Base-by-base conservation (phyloP, 2,888 invertebrate genomes). In the Phengaris alcon region DNA sequence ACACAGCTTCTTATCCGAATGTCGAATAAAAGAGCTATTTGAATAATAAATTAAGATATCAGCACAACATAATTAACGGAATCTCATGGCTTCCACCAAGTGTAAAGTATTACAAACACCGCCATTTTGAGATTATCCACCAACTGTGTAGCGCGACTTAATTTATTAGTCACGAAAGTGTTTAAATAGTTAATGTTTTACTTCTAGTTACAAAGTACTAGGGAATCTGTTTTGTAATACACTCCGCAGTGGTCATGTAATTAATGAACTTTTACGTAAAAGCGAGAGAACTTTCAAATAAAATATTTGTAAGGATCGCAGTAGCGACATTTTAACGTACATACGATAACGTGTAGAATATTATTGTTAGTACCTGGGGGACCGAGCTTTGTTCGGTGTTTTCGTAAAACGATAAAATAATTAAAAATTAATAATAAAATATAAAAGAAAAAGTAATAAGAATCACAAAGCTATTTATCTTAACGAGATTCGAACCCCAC, bases 101-200 rank as follows among this genome's bases (percentile, higher is more conserved):
- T 76, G 75, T 78, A 77, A 78, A 86, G 84, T 87, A 87, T 86
- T 84, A 87, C 88, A 83, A 85, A 85, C 84, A 85, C 85, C 85
- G 87, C 89, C 89, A 90, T 92, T 89, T 88, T 87, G 86, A 88
- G 89, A 90, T 89, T 89, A 86, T 85, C 84, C 84, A 80, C 84
- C 84, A 81, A 82, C 85, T 85, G 85, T 85, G 85, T 85, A 83
- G 83, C 78, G 82, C 80, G 84, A 84, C 84, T 86, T 89, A 91
- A 92, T 91, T 91, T 91, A 92, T 91, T 83, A 84, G 87, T 85
- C 82, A 87, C 88, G 82, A 88, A 90, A 90, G 88, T 88, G 90
- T 90, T 90, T 90, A 90, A 90, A 91, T 91, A 88, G 89, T 91
- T 91, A 90, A 91, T 89, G 88, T 87, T 85, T 84, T 81, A 78